These are phyloP conservation scores for Phalacrocorax aristotelis DNA, from an alignment of 2,113 vertebrate species.

Conservation along the genomic window DNA sequence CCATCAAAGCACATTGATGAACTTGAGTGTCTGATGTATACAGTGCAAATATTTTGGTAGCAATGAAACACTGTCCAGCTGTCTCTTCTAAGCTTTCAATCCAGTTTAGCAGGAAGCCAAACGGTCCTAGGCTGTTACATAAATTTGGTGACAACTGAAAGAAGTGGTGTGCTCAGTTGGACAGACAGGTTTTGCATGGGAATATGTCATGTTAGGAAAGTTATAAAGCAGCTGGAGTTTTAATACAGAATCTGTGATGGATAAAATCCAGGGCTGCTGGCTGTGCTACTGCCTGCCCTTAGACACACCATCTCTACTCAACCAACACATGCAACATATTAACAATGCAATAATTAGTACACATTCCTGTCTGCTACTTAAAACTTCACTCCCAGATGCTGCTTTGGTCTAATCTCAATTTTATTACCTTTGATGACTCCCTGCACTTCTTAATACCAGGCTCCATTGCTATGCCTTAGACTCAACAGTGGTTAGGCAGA, in stretches of 20 bases:
- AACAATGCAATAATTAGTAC: conserved; percentile 82
- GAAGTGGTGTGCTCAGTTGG: neutral
- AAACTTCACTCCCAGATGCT: conserved; percentile 78
- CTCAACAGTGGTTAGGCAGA: neutral
- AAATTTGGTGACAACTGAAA: conserved; percentile 52
- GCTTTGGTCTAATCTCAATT: conserved; percentile 72
- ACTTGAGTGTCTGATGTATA: conserved; percentile 5
- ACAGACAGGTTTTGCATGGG: conserved; percentile 19
- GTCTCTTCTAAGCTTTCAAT: conserved; percentile 25
- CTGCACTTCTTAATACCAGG: conserved; percentile 39
- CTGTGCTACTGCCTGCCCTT: conserved; percentile 73
- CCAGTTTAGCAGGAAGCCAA: neutral
- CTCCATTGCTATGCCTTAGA: conserved; percentile 56
- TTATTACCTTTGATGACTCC: conserved; percentile 80
- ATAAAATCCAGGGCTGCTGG: conserved; percentile 76
- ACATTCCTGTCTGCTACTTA: conserved; percentile 82
- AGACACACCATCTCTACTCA: conserved; percentile 71
- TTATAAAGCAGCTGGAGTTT: conserved; percentile 75
- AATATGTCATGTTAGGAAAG: conserved; percentile 64
- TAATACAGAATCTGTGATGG: conserved; percentile 76
- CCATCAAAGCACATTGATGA: neutral
- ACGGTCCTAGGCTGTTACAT: conserved; percentile 6
- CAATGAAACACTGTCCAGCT: conserved; percentile 24
- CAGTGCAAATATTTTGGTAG: conserved; percentile 33
- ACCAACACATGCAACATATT: conserved; percentile 78